Evolutionary conservation across 2,888 invertebrate species (phyloP).

Genomic region (Blomia tropicalis): DNA sequence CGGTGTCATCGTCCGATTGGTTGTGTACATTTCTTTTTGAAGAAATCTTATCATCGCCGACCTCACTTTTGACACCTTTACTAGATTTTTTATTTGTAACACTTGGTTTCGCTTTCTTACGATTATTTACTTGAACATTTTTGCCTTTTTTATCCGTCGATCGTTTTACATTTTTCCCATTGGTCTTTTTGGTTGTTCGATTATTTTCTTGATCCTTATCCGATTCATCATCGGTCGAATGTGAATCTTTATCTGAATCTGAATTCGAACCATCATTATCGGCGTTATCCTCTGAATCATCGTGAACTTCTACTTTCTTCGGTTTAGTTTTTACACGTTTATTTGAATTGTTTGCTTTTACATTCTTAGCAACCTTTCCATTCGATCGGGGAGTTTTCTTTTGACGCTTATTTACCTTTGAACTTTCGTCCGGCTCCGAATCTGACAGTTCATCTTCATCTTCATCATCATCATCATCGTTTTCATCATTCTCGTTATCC

Average conservation of each 20-base stretch:
- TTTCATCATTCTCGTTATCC: background rate
- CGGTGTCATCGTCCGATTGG: conserved; percentile 12
- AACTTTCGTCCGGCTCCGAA: background rate
- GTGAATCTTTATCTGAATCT: background rate
- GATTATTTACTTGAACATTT: background rate
- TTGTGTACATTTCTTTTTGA: background rate
- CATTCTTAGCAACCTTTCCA: background rate
- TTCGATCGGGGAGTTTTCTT: background rate
- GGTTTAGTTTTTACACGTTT: background rate
- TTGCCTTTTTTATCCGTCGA: background rate
- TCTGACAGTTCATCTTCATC: background rate
- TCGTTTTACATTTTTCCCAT: background rate
- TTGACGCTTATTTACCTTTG: background rate
- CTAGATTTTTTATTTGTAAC: background rate
- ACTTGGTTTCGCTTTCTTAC: background rate
- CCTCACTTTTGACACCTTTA: background rate
- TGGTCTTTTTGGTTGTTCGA: background rate
- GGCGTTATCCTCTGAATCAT: background rate
- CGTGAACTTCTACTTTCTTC: background rate
- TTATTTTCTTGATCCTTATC: background rate
- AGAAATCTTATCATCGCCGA: background rate
- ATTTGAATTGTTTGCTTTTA: background rate
- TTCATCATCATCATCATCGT: conserved; percentile 1
- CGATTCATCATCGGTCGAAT: background rate
- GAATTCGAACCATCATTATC: background rate